Percentiles rank a stretch among this genome's conserved stretches.
These are phyloP conservation scores for Zaprionus inermis DNA, from an alignment of 1,140 invertebrate species.

Conservation along the genomic window DNA sequence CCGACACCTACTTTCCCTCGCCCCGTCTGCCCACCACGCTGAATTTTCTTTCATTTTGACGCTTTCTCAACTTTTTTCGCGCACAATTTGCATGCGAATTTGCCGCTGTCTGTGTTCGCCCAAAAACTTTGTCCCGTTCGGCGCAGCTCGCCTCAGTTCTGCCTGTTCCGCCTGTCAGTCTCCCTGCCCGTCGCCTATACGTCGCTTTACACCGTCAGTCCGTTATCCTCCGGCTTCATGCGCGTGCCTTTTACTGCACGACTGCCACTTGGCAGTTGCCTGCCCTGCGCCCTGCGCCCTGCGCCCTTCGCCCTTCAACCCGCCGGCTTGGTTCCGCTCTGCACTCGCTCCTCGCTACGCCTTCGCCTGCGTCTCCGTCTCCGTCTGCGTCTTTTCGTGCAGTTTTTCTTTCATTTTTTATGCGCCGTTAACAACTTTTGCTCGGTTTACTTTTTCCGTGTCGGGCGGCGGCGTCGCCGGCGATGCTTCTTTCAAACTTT, in stretches of 20 bases:
- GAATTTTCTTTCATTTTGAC: conserved; percentile 55
- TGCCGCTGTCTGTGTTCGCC: conserved; percentile 72
- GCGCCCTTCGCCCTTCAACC: background rate
- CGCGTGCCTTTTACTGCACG: conserved; percentile 81
- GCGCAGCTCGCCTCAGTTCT: background rate
- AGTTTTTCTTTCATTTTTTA: conserved; percentile 76
- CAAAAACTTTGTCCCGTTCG: conserved; percentile 29
- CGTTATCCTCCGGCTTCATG: conserved; percentile 52
- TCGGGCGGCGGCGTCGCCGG: conserved; percentile 66
- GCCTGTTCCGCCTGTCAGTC: background rate
- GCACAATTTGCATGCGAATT: conserved; percentile 82
- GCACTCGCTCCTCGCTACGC: too few species aligned
- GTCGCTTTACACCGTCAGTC: conserved; percentile 8
- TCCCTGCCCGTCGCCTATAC: conserved; percentile 11
- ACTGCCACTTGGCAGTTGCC: conserved; percentile 62
- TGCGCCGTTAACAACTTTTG: conserved; percentile 82
- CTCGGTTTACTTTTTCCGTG: conserved; percentile 82
- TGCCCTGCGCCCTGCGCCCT: background rate
- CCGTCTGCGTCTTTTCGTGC: conserved; percentile 28
- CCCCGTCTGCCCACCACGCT: conserved; percentile 10
- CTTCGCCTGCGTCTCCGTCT: conserved; percentile 15
- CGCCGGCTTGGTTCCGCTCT: too few species aligned
- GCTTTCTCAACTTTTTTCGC: conserved; percentile 68
- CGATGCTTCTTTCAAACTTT: conserved; percentile 77
- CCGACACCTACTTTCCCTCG: conserved; percentile 12